Base-by-base conservation (phyloP, 30 jellyfish, hydroid and myxozoan genomes). In the Catostylus mosaicus region DNA sequence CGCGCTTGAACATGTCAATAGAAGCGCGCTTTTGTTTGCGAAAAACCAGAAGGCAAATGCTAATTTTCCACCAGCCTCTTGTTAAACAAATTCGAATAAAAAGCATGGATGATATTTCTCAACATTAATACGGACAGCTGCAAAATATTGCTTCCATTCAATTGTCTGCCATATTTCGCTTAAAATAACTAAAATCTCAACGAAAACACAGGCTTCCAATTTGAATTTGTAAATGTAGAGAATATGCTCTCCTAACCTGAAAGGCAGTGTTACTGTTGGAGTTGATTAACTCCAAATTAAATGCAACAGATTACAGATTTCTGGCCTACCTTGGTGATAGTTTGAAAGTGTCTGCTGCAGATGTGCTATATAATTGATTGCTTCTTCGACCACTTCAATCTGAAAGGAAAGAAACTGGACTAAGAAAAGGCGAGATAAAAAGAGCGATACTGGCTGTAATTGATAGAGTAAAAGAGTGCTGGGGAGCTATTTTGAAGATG, bases 301-400 rank as follows among this genome's bases (percentile, higher is more conserved):
- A 40, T 5, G 14, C 54, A 48, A 48, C 63, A 48, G 24, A 48
- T 16, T 9, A 40, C 10, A 54, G 22, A 33, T 36, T 6, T 22
- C 36, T 43, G 77, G 82, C 96, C 47, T 75, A 86, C 96, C 88
- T 61, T 76, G 78, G 54, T 56, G 84, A 51, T 22, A 50, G 56
- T 46, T 76, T 50, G 88, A 63, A 23, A 86, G 86, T 22, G 83
- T 86, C 12, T 61, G 74, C 54, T 86, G 96, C 80, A 86, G 77
- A 69, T 86, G 96, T 54, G 87, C 88, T 3, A 86, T 86, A 75
- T 86, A 86, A 59, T 61, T 76, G 20, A 86, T 86, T 24, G 96
- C 96, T 43, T 86, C 96, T 77, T 86, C 96, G 45, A 86, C 88
- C 38, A 86, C 96, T 50, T 86, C 96, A 82, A 86, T 86, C 96